Conservation (phyloP, 2,797 vertebrate species). For the Anisognathus igniventris region DNA sequence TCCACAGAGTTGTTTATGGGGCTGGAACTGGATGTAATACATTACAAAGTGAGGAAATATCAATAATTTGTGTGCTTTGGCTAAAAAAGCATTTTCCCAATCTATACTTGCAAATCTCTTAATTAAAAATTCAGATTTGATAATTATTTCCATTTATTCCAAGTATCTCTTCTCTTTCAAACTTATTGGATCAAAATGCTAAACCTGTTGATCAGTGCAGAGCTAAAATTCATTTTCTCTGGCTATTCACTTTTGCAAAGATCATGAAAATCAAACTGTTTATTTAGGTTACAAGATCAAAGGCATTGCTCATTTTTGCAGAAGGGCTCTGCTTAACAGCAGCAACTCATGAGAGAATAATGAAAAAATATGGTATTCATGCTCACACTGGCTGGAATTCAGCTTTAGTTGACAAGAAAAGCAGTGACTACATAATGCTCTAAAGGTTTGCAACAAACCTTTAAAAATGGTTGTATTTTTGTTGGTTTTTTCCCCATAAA, state of each 20-base stretch:
- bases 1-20: neutral
- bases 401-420: neutral
- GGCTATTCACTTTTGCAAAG: neutral
- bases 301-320: neutral
- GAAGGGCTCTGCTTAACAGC: neutral
- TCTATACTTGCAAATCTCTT: neutral
- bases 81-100: neutral
- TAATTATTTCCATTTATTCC: neutral
- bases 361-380: accelerated
- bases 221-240: neutral
- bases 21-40: neutral
- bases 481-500: accelerated
- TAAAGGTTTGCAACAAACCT: neutral
- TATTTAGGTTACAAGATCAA: neutral
- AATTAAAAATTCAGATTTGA: neutral
- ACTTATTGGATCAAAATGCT: neutral
- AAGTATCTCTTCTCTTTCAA: neutral
- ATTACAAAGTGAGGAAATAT: neutral
- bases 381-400: neutral
- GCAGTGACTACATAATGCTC: neutral
- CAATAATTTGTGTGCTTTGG: neutral
- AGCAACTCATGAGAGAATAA: neutral
- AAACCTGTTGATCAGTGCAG: neutral
- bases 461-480: neutral
- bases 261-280: neutral